Evolutionary conservation across 23 tunicate species (phyloP), one percentile per base, ranked within the genome.

Genomic region (Ciona savignyi): DNA sequence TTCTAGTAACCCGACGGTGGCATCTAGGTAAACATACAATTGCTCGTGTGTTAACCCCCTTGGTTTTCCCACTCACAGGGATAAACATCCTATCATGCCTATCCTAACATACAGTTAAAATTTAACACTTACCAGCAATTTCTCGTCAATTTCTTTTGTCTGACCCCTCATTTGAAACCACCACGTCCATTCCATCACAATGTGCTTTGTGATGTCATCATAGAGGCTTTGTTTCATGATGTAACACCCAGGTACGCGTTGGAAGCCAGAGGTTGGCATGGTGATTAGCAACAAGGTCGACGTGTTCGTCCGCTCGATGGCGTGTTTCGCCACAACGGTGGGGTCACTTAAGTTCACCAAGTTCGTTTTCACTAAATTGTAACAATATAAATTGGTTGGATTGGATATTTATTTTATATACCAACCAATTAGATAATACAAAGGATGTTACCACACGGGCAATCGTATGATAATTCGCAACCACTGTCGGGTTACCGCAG

Each of bases 121-220:
- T 6, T n/a, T 6, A 42, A 42, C 9, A 42, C 56, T 42, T 73
- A 90, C 97, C 74, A 51, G 34, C 27, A 83, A 61, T 67, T 74
- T 70, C 48, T 79, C 33, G 33, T 90, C 97, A 21, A 79, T 76
- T 74, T 90, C 82, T 60, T 78, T 26, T 21, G 75, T 83, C 21
- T 68, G 63, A n/a, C 78, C 97, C 35, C 81, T 80, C 29, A 90
- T 9, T 66, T 83, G 76, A 28, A 83, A 74, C 97, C 97, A 90
- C 75, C 78, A 80, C 24, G 33, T 74, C 97, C 89, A 83, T 29
- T 83, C 80, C 74, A 83, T 49, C 15, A 79, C 67, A 11, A 56
- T 70, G n/a, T 27, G 30, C 19, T 71, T 73, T 15, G 78, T 33
- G 1, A 20, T 1, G 21, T 79, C 82, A 24, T 90, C 97, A 21